Percentiles rank a stretch among this genome's conserved stretches.
phyloP scores from a whole-genome alignment of 1,140 invertebrate genomes.

The Arctopsyche grandis region DNA sequence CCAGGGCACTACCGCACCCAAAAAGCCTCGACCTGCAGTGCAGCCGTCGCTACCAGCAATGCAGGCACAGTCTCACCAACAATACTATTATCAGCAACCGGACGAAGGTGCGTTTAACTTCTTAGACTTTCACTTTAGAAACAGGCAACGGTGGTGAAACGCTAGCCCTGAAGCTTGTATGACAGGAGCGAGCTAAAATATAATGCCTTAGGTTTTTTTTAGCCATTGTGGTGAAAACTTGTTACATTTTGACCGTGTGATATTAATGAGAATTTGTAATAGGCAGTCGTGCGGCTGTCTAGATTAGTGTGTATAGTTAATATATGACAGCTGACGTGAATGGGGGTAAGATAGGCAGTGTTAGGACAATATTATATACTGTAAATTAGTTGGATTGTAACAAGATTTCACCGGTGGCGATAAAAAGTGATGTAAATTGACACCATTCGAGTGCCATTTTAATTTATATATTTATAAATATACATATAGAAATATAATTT shows the following conservation, averaged over 20 bases:
- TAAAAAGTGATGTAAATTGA: constrained; percentile 60
- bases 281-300: constrained; percentile 54
- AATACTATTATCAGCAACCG: constrained; percentile 67
- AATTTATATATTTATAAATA: constrained; percentile 65
- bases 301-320: constrained; percentile 20
- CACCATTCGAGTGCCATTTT: constrained; percentile 65
- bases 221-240: constrained; percentile 43
- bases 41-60: constrained; percentile 63
- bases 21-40: constrained; percentile 65
- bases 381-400: constrained; percentile 62
- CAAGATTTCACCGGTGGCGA: constrained; percentile 64
- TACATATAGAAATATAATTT: constrained; percentile 53
- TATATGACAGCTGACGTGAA: background rate
- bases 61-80: constrained; percentile 63
- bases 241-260: constrained; percentile 59
- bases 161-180: constrained; percentile 68
- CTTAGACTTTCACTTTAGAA: constrained; percentile 67
- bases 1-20: constrained; percentile 59
- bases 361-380: constrained; percentile 35
- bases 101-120: constrained; percentile 69
- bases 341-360: constrained; percentile 2
- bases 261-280: constrained; percentile 64
- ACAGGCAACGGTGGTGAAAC: constrained; percentile 68
- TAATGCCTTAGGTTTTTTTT: constrained; percentile 48
- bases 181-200: constrained; percentile 66